phyloP scores from a whole-genome alignment of 2,113 vertebrate genomes.

The Corynorhinus townsendii region DNA sequence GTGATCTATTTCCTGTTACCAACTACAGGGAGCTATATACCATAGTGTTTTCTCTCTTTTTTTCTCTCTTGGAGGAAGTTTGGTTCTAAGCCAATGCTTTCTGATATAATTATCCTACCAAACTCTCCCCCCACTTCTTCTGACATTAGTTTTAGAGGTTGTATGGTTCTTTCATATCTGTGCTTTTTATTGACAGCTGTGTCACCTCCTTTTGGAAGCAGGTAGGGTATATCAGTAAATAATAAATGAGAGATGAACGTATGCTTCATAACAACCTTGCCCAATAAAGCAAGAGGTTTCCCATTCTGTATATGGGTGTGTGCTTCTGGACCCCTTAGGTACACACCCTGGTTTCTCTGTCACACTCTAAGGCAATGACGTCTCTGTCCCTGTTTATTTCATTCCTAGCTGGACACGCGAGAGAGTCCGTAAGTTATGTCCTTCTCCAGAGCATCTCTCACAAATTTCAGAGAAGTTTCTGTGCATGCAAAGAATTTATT shows the following conservation, averaged over 20 bases:
- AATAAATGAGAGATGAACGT: neutral
- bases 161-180: neutral
- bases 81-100: neutral
- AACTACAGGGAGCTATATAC: neutral
- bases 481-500: neutral
- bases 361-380: neutral
- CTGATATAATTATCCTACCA: constrained; percentile 2
- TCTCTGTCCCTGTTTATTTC: neutral
- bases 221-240: constrained; percentile 1
- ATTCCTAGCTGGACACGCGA: neutral
- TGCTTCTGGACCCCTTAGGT: neutral
- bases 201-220: constrained; percentile 36
- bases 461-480: neutral
- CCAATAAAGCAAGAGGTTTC: neutral
- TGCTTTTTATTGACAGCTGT: neutral
- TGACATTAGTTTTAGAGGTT: neutral
- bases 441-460: neutral
- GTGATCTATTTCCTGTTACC: neutral
- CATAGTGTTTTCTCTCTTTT: neutral
- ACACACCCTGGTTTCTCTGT: neutral
- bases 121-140: neutral
- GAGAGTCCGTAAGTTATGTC: no score
- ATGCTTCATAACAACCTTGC: neutral
- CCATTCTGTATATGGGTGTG: no score
- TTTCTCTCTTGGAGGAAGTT: neutral